These are phyloP conservation scores for Sphinx pinastri DNA, from an alignment of 2,888 invertebrate species.

Conservation along the genomic window DNA sequence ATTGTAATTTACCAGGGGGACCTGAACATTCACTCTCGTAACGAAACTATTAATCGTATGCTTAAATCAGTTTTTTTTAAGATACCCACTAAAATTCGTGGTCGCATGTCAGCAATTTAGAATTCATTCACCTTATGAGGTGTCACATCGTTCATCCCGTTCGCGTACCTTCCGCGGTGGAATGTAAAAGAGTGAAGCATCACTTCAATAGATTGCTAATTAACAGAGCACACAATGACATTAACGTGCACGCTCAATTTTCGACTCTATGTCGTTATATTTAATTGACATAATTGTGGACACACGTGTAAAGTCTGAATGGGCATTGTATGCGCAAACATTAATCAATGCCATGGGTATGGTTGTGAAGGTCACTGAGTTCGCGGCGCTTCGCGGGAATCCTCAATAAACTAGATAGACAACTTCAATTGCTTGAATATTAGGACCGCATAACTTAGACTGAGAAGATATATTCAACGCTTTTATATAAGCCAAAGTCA, in stretches of 20 bases:
- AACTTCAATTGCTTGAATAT: constrained; percentile 37
- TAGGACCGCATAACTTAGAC: constrained; percentile 32
- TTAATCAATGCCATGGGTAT: constrained; percentile 78
- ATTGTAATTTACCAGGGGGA: constrained; percentile 4
- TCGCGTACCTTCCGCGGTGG: constrained; percentile 48
- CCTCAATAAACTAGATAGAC: constrained; percentile 45
- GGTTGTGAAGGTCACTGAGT: constrained; percentile 66
- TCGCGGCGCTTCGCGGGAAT: constrained; percentile 57
- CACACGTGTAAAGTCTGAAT: constrained; percentile 55
- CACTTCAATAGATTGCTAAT: constrained; percentile 70
- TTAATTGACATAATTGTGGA: constrained; percentile 53
- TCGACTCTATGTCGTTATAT: constrained; percentile 51
- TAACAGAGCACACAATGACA: constrained; percentile 64
- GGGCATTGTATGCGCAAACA: constrained; percentile 75
- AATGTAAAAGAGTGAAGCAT: constrained; percentile 63
- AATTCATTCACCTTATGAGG: constrained; percentile 67
- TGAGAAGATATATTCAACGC: constrained; percentile 37
- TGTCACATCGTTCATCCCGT: constrained; percentile 51
- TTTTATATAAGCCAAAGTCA: constrained; percentile 46
- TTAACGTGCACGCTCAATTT: constrained; percentile 45
- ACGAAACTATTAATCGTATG: constrained; percentile 1
- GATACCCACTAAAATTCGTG: constrained; percentile 39
- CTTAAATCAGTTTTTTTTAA: constrained; percentile 29
- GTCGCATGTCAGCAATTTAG: constrained; percentile 52
- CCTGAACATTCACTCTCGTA: no score